Evolutionary conservation across 2,797 vertebrate genomes (phyloP).

Genomic region (Triplophysa bombifrons): DNA sequence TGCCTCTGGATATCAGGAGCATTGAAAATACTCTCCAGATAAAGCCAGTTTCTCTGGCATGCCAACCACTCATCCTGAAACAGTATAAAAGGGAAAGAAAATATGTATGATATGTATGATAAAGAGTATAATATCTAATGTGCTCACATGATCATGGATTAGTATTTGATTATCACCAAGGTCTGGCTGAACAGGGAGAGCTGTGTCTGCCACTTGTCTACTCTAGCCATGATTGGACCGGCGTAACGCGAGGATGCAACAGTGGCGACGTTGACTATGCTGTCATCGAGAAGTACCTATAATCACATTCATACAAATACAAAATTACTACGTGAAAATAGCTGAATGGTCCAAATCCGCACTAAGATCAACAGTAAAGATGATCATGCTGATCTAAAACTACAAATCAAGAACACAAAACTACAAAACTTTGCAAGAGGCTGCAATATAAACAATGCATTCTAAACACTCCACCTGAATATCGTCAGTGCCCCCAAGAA

Average conservation of each 20-base stretch:
- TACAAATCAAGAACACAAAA: not conserved
- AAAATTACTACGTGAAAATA: not conserved
- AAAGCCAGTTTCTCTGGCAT: slow-evolving; percentile 86
- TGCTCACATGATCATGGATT: not conserved
- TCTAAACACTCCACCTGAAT: not conserved
- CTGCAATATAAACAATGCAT: not conserved
- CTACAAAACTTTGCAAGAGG: not conserved
- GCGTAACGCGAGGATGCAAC: slow-evolving; percentile 84
- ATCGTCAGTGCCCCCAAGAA: slow-evolving; percentile 75
- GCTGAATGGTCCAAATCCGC: too few relatives aligned
- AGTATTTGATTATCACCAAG: slow-evolving; percentile 68
- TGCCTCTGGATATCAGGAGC: slow-evolving; percentile 84
- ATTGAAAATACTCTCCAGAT: slow-evolving; percentile 86
- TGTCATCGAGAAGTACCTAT: slow-evolving; percentile 85
- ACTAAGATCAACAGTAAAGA: too few relatives aligned
- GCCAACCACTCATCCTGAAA: slow-evolving; percentile 82
- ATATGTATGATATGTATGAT: slow-evolving; percentile 8
- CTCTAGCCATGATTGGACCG: slow-evolving; percentile 76
- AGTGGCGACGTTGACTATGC: slow-evolving; percentile 81
- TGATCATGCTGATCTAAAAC: not conserved
- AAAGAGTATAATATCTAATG: not conserved
- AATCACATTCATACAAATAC: slow-evolving; percentile 36
- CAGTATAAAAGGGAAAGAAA: not conserved
- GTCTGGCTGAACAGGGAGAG: slow-evolving; percentile 84
- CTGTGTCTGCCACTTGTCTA: slow-evolving; percentile 81